Base-by-base conservation (phyloP, 1,140 invertebrate species). In the Mactra quadrangularis region DNA sequence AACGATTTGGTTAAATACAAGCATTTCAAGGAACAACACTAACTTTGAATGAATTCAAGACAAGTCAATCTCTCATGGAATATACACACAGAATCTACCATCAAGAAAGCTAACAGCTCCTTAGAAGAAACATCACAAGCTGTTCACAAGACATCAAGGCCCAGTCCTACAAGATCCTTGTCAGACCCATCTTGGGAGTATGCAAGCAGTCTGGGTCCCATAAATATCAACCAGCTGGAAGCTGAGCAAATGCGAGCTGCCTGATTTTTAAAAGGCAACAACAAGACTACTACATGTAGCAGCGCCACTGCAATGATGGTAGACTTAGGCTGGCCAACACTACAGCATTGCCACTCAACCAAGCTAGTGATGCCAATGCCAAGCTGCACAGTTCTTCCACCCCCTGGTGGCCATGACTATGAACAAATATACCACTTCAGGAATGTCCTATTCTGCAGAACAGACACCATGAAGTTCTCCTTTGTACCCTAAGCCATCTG, bases 181-280 rank as follows among this genome's bases (percentile, higher is more conserved):
- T n/a, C n/a, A n/a, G 3, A 75, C 55, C 25, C 53, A 47, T 29
- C 35, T 52, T 41, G n/a, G 33, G 13, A 9, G 22, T 15, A 19
- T 13, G 6, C 53, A 3, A 59, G 17, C 53, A 66, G 78, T 76
- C 2, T 86, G 83, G 77, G 79, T 77, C 59, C 71, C 17, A 64
- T 35, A n/a, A 25, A 75, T 50, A 82, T 84, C 53, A 41, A 84
- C 41, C 52, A 62, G 3, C 60, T 86, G 17, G 85, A 85, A 59
- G 27, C 19, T 19, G 82, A 84, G 2, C 83, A 86, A 72, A 31
- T 82, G 41, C 41, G 85, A 74, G 85, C 82, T 27, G 76, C 82
- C 15, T 38, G 64, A 22, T 72, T 35, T 29, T 59, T 84, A 6
- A 4, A 41, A 13, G 70, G 71, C 17, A 27, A 66, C 4, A 22